A percentile compares a stretch with the other conserved stretches of the same genome.
Conservation (phyloP, 1,140 invertebrate genomes). For the Anoplolepis gracilipes region DNA sequence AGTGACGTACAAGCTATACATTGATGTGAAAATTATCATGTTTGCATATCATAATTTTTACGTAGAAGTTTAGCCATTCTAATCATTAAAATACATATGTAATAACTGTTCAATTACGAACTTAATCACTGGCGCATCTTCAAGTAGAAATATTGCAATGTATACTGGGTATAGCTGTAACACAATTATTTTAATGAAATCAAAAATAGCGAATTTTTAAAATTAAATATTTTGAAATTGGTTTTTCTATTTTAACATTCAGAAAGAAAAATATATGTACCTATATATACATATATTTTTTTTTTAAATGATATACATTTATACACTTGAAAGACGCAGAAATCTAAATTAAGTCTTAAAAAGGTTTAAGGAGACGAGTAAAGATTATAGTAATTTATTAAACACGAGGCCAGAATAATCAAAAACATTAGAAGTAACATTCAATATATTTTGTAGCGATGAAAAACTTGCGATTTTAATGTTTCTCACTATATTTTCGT, state of each 20-base stretch:
- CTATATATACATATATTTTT: constrained; percentile 1
- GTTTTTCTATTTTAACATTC: background rate
- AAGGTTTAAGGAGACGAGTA: background rate
- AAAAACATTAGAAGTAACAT: constrained; percentile 15
- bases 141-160: background rate
- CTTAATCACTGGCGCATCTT: constrained; percentile 34
- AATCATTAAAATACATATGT: background rate
- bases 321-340: background rate
- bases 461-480: constrained; percentile 1
- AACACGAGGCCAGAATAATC: background rate
- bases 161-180: background rate
- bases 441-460: background rate
- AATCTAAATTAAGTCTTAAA: background rate
- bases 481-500: constrained; percentile 43
- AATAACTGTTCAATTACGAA: background rate
- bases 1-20: background rate
- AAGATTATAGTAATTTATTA: background rate
- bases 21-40: background rate
- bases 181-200: background rate
- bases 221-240: constrained; percentile 10
- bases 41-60: constrained; percentile 9
- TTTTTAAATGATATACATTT: background rate
- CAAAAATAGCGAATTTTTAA: constrained; percentile 14
- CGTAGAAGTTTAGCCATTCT: background rate
- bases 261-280: background rate